Conservation (phyloP, 2,888 invertebrate species). For the Mellilla xanthometata region DNA sequence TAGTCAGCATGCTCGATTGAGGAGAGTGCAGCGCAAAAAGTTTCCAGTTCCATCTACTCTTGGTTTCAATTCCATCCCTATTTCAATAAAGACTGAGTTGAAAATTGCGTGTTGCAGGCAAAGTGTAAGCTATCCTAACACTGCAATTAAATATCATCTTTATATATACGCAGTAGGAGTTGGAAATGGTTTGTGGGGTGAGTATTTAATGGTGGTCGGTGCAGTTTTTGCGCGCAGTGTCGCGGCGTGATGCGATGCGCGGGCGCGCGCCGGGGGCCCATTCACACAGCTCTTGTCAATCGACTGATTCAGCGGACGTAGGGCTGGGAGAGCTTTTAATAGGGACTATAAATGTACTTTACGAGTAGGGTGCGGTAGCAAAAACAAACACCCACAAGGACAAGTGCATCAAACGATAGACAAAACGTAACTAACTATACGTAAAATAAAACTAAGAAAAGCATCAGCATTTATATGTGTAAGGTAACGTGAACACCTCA, state of each 20-base stretch:
- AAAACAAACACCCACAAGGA: too few relatives aligned
- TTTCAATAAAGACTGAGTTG: background rate
- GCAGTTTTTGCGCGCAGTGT: slow-evolving; percentile 44
- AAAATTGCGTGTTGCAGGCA: background rate
- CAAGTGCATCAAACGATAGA: too few relatives aligned
- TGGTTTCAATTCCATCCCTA: too few relatives aligned
- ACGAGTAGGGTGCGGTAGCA: background rate
- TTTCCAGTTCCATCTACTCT: background rate
- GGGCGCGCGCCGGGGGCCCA: slow-evolving; percentile 59
- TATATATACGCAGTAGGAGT: slow-evolving; percentile 3
- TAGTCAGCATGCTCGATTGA: slow-evolving; percentile 29
- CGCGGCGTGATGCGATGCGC: slow-evolving; percentile 38
- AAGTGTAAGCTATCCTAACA: too few relatives aligned
- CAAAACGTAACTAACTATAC: too few relatives aligned
- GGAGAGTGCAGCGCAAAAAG: slow-evolving; percentile 28
- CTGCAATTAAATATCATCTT: slow-evolving; percentile 9
- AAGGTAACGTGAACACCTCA: too few relatives aligned
- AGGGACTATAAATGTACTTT: slow-evolving; percentile 1
- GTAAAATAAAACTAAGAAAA: too few relatives aligned
- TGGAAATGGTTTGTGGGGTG: slow-evolving; percentile 4
- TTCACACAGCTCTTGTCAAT: slow-evolving; percentile 68
- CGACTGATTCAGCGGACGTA: slow-evolving; percentile 44
- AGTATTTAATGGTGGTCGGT: slow-evolving; percentile 26
- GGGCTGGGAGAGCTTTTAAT: slow-evolving; percentile 19
- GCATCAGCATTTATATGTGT: too few relatives aligned